Evolutionary conservation across 2,888 invertebrate species (phyloP), one percentile per base, ranked within the genome.

Genomic region (Camptogramma bilineatum): DNA sequence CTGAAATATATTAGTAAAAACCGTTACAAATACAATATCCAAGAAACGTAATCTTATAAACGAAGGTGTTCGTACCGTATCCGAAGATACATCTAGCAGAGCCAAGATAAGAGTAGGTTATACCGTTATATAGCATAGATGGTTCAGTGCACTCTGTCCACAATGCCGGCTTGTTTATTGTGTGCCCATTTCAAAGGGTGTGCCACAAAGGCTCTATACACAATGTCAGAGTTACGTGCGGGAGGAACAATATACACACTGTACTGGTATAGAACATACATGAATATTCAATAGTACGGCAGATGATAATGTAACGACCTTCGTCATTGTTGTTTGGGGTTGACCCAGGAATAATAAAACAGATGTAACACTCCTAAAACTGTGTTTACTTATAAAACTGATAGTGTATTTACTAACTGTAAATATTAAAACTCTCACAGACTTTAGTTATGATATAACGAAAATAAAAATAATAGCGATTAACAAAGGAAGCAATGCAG

Each of bases 131-230:
- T 66, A 68, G 69, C 54, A 66, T 64, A 62, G 64, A 46, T 62
- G 64, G 73, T 73, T 73, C 78, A 80, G 77, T 84, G 81, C 82
- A 79, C 77, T 80, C 80, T 75, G 73, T 74, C 75, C 69, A 81
- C 79, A 81, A 81, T 82, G 76, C 79, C 70, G 70, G 80, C 79
- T 81, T 81, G 84, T 83, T 84, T 84, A 84, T 85, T 83, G 82
- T 82, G 75, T 81, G 81, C 71, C 73, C 66, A 62, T 83, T 83
- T 83, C 83, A 84, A 85, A 86, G 84, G 82, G 79, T 78, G 76
- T 73, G 69, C 69, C 77, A 84, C 84, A 86, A 85, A 83, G 81
- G 77, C 80, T 69, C 77, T 73, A 76, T 76, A 81, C 77, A 82
- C 78, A 78, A 76, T 74, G 79, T 74, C 69, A 72, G 72, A 76